Conservation (phyloP, 2,888 invertebrate genomes). For the Chrysolina haemoptera region DNA sequence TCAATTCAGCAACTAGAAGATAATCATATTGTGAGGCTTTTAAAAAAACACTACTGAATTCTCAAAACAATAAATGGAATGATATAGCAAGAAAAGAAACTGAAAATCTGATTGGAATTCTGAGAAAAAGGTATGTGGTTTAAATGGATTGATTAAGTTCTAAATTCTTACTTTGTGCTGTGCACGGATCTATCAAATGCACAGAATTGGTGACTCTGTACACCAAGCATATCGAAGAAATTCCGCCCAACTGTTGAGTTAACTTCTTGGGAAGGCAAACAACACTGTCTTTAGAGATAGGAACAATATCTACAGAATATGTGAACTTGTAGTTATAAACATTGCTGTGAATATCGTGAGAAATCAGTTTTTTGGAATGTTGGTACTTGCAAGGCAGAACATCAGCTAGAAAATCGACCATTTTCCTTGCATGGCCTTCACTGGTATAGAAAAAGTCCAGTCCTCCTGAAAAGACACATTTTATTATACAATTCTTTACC, state of each 20-base stretch:
- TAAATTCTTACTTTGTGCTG: constrained; percentile 86
- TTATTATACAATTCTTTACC: not conserved
- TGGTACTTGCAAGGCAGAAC: constrained; percentile 91
- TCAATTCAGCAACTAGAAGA: constrained; percentile 85
- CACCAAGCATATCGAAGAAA: constrained; percentile 90
- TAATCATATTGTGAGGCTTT: constrained; percentile 11
- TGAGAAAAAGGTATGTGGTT: no score
- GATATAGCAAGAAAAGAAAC: not conserved
- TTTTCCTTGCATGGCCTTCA: constrained; percentile 92
- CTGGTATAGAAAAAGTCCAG: constrained; percentile 95
- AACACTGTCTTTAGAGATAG: constrained; percentile 94
- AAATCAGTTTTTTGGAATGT: constrained; percentile 94
- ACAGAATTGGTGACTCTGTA: constrained; percentile 90
- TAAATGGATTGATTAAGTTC: no score
- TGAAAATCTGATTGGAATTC: not conserved
- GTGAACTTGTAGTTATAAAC: constrained; percentile 97
- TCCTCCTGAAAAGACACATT: constrained; percentile 71
- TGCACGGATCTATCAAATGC: constrained; percentile 93
- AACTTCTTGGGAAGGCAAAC: constrained; percentile 91
- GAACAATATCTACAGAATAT: constrained; percentile 94
- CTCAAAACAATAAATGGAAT: not conserved
- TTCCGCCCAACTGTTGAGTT: constrained; percentile 89
- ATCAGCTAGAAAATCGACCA: constrained; percentile 93
- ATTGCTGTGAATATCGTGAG: constrained; percentile 98
- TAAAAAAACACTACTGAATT: no score